Evolutionary conservation across 2,797 vertebrate genomes (phyloP), one percentile per base, ranked within the genome.

Genomic region (Lithobates sylvaticus): DNA sequence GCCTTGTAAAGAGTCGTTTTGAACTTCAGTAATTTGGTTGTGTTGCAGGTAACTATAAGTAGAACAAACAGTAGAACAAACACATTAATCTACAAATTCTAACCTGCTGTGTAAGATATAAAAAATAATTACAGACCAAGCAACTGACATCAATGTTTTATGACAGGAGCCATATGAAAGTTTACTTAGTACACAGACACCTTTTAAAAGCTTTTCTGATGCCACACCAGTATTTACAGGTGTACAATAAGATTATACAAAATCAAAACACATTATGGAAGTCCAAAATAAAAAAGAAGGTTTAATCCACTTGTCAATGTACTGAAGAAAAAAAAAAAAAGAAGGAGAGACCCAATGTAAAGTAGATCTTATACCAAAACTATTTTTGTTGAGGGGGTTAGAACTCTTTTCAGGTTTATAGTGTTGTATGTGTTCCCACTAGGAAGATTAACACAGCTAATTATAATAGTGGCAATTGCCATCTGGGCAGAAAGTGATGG

Each of bases 31-130:
- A 89, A 99, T 97, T 36, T 92, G 95, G 92, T 99, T 99, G 89
- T 97, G 97, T 71, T 99, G 98, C 81, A 99, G 93, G 88, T 95
- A 97, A 93, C 98, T 99, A 90, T 91, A 83, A 81, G 27, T 26
- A 84, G 21, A 4, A 42, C 39, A 85, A 80, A 61, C 21, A 81
- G 27, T 26, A 84, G 21, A 4, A 42, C 39, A 85, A 80, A 61
- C 21, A 64, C 29, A 42, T 47, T 74, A 74, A 47, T 44, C 27
- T 42, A 12, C 34, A 72, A 72, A 39, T 23, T 36, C 21, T 5
- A 81, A 58, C 32, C 70, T 1, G 32, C 61, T 65, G 2, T 65
- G n/a, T 9, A 26, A 26, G 10, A n/a, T 34, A 81, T 61, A 58
- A 71, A 54, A 81, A 50, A 72, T 58, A 72, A 36, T 72, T 72